Evolutionary conservation across 2,797 vertebrate species (phyloP).

Genomic region (Pseudochromis fuscus): DNA sequence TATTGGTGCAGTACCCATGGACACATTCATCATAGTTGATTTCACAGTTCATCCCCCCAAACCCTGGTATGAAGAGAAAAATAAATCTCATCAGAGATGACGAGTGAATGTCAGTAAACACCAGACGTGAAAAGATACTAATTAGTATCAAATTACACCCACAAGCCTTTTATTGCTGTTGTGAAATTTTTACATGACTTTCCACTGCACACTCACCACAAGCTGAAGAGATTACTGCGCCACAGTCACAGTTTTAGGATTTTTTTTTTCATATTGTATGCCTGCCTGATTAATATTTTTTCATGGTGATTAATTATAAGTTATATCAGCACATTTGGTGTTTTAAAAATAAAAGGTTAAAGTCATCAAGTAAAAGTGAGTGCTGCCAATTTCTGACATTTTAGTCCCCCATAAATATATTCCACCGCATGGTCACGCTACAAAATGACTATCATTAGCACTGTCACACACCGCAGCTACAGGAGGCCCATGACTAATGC

Average conservation of each 20-base stretch:
- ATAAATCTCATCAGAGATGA: slow-evolving; percentile 52
- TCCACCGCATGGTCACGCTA: slow-evolving; percentile 89
- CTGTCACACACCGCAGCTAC: slow-evolving; percentile 88
- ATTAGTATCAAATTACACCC: slow-evolving; percentile 52
- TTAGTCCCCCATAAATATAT: slow-evolving; percentile 88
- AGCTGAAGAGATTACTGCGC: slow-evolving; percentile 20
- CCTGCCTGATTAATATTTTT: slow-evolving; percentile 30
- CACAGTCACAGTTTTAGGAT: slow-evolving; percentile 31
- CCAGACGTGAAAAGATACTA: slow-evolving; percentile 49
- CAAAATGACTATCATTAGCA: slow-evolving; percentile 96
- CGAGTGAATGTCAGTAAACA: slow-evolving; percentile 55
- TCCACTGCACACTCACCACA: slow-evolving; percentile 19
- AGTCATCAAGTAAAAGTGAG: slow-evolving; percentile 74
- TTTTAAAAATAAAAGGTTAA: slow-evolving; percentile 68
- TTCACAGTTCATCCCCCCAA: slow-evolving; percentile 85
- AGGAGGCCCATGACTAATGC: slow-evolving; percentile 93
- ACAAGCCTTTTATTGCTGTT: slow-evolving; percentile 35
- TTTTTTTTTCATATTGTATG: background rate
- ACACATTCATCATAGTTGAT: slow-evolving; percentile 85
- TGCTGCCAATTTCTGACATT: slow-evolving; percentile 85
- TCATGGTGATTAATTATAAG: slow-evolving; percentile 10
- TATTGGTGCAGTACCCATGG: slow-evolving; percentile 83
- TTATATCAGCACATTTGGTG: slow-evolving; percentile 62
- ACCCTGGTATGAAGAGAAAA: slow-evolving; percentile 72
- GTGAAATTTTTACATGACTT: slow-evolving; percentile 42